Evolutionary conservation across 2,888 invertebrate genomes (phyloP).

Genomic region (Aproaerema taeniolella): DNA sequence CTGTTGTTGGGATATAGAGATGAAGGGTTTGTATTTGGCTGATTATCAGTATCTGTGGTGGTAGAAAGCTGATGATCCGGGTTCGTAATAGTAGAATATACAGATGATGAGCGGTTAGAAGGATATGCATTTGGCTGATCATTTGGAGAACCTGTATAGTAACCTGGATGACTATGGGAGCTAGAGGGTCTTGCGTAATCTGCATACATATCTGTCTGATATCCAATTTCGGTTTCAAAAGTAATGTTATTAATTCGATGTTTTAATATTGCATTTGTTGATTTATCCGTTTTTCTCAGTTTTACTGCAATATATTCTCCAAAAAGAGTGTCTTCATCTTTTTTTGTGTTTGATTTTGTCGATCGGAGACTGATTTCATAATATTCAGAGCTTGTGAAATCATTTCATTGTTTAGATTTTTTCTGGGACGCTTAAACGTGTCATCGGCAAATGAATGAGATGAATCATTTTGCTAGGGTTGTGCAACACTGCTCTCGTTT

Average conservation of each 20-base stretch:
- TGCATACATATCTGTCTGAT: constrained; percentile 17
- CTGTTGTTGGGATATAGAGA: too few species aligned
- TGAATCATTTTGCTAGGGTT: constrained; percentile 14
- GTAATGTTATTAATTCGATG: constrained; percentile 19
- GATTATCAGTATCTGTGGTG: too few species aligned
- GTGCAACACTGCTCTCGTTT: constrained; percentile 13
- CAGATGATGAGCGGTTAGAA: background rate
- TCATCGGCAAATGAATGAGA: constrained; percentile 13
- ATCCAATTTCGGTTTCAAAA: constrained; percentile 21
- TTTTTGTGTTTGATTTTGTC: constrained; percentile 9
- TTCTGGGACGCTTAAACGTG: constrained; percentile 16
- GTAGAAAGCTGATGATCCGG: background rate
- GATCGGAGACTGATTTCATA: constrained; percentile 10
- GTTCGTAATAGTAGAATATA: background rate
- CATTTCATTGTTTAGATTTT: constrained; percentile 17
- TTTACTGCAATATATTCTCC: constrained; percentile 15
- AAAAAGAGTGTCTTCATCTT: constrained; percentile 9
- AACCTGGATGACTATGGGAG: constrained; percentile 18
- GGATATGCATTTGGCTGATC: background rate
- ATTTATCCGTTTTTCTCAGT: constrained; percentile 13
- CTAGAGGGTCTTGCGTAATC: constrained; percentile 17
- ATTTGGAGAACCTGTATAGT: constrained; percentile 5
- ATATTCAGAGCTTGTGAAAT: constrained; percentile 13
- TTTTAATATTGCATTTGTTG: constrained; percentile 15
- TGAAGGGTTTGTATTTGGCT: too few species aligned